Percentiles rank a stretch among this genome's conserved stretches.
These are phyloP conservation scores for Scaptomyza flava DNA, from an alignment of 2,888 invertebrate genomes.

Conservation along the genomic window DNA sequence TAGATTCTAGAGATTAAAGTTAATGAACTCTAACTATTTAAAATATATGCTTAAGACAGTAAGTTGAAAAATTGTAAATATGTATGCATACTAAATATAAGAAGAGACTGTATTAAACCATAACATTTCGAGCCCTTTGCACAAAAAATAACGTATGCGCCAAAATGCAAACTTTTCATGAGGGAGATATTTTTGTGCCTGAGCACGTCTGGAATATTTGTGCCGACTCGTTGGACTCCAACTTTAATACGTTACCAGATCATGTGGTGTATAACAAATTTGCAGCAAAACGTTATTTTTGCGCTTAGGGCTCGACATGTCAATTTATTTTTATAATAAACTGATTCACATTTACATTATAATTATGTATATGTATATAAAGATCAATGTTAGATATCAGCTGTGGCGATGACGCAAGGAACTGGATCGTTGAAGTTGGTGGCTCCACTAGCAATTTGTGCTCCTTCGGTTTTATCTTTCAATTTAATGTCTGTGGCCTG, in stretches of 20 bases:
- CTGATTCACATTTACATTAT: not conserved
- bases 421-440: not conserved
- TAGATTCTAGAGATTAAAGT: not conserved
- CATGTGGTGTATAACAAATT: not conserved
- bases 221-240: no score
- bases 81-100: slow-evolving; percentile 13
- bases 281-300: not conserved
- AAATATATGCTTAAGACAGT: slow-evolving; percentile 8
- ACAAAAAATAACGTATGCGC: not conserved
- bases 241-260: no score
- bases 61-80: slow-evolving; percentile 16
- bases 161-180: no score
- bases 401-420: no score
- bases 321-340: not conserved
- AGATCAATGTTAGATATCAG: no score
- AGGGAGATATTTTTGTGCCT: no score
- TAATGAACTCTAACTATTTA: slow-evolving; percentile 6
- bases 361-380: not conserved
- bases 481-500: no score
- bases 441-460: not conserved
- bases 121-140: not conserved
- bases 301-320: not conserved
- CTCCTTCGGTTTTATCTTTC: slow-evolving; percentile 49
- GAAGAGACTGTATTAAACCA: slow-evolving; percentile 27
- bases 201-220: no score